Percentiles rank a stretch among this genome's conserved stretches.
phyloP scores from a whole-genome alignment of 2,113 vertebrate genomes.

The Geothlypis trichas region DNA sequence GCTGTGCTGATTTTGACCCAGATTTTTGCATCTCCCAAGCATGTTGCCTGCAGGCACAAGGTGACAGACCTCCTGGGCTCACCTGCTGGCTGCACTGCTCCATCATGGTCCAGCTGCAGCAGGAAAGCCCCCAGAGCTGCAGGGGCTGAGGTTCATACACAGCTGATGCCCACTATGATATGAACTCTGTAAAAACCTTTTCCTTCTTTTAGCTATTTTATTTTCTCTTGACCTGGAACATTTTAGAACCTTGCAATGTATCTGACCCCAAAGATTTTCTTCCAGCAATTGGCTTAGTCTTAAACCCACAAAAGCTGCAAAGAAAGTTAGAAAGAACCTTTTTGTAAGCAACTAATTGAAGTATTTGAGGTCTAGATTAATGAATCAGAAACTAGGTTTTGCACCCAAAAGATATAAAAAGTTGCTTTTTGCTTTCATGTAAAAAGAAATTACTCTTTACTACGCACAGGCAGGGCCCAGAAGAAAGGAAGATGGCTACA shows the following conservation, averaged over 20 bases:
- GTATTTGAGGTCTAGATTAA: not conserved
- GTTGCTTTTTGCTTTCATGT: not conserved
- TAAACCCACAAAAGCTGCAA: not conserved
- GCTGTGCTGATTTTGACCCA: not conserved
- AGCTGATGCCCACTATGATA: not conserved
- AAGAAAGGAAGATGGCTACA: not conserved
- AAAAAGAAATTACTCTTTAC: not conserved
- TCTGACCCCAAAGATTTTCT: not conserved
- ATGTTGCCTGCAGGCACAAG: rapidly evolving
- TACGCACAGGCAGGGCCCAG: not conserved
- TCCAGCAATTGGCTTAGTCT: not conserved
- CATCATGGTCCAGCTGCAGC: rapidly evolving
- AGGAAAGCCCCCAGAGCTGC: not conserved
- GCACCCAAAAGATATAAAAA: not conserved
- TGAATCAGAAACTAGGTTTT: not conserved
- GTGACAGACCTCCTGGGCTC: too few relatives aligned
- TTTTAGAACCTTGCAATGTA: not conserved
- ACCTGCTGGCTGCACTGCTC: not conserved
- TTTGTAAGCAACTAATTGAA: not conserved
- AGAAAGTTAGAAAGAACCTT: not conserved
- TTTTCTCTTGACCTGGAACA: not conserved
- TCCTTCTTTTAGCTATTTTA: not conserved
- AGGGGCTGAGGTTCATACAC: not conserved
- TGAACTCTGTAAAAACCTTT: not conserved
- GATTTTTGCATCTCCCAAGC: not conserved